Percentiles rank a stretch among this genome's conserved stretches.
phyloP scores from a whole-genome alignment of 1,140 invertebrate genomes.

The Amyelois transitella region DNA sequence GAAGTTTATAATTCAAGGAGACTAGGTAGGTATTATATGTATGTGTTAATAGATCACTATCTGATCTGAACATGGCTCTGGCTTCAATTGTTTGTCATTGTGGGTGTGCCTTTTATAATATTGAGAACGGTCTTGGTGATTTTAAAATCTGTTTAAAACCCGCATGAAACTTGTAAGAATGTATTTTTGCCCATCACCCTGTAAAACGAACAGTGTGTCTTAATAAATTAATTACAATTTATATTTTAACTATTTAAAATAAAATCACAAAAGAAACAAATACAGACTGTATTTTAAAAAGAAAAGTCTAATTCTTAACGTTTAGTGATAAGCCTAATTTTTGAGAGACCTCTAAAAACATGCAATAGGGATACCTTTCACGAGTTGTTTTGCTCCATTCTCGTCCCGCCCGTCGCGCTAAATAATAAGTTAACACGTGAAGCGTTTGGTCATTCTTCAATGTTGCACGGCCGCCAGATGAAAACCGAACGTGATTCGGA shows the following conservation, averaged over 20 bases:
- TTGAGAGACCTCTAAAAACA: too few relatives aligned
- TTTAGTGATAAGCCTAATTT: too few relatives aligned
- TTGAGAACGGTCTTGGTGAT: too few relatives aligned
- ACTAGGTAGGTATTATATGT: background rate
- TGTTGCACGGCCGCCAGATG: conserved; percentile 31
- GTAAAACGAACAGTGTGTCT: too few relatives aligned
- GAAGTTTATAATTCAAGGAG: background rate
- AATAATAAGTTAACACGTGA: conserved; percentile 45
- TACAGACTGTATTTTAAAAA: too few relatives aligned
- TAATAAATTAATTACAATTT: too few relatives aligned
- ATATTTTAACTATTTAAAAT: too few relatives aligned
- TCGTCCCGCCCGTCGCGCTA: conserved; percentile 48
- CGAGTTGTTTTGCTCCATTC: conserved; percentile 6
- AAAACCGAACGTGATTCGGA: conserved; percentile 59
- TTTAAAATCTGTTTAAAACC: too few relatives aligned
- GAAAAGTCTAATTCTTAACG: too few relatives aligned
- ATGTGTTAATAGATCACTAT: conserved; percentile 21
- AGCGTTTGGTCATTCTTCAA: conserved; percentile 44
- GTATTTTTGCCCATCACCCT: too few relatives aligned
- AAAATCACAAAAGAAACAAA: too few relatives aligned
- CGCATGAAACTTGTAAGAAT: too few relatives aligned
- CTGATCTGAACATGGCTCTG: conserved; percentile 21
- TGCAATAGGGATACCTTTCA: background rate
- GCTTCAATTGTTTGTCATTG: conserved; percentile 30
- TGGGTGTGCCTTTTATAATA: conserved; percentile 48